Conservation (phyloP, 2,113 vertebrate genomes). For the Serranochromis macrocephalus region DNA sequence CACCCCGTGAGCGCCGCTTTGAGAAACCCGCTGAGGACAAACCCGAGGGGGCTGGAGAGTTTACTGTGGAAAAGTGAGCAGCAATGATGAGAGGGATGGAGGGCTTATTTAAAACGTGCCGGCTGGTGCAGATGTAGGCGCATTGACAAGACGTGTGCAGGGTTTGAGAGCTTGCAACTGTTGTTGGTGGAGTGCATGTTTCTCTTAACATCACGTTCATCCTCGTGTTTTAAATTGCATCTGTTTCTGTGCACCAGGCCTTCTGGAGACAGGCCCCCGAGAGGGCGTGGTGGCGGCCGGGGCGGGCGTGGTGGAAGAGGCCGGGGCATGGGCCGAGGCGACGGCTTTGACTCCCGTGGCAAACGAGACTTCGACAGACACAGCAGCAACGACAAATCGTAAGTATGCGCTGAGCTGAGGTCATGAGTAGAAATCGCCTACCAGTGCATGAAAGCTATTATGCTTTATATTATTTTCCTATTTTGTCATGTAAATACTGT, state of each 20-base stretch:
- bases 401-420: conserved; percentile 60
- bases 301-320: conserved; percentile 88
- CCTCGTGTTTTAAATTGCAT: fast-evolving
- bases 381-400: conserved; percentile 94
- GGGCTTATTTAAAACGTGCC: neutral
- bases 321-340: conserved; percentile 88
- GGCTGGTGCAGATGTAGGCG: neutral
- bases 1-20: conserved; percentile 89
- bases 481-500: neutral
- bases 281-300: conserved; percentile 84
- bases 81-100: neutral
- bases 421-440: neutral
- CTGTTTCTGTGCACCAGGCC: conserved; percentile 66
- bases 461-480: neutral
- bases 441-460: neutral
- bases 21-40: conserved; percentile 92
- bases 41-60: conserved; percentile 85
- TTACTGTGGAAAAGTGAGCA: conserved; percentile 87
- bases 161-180: neutral
- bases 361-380: conserved; percentile 98
- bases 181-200: neutral
- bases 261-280: conserved; percentile 82
- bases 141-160: neutral
- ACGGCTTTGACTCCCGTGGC: conserved; percentile 94
- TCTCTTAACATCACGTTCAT: neutral